Evolutionary conservation across 2,888 invertebrate genomes (phyloP), one percentile per base, ranked within the genome.

Genomic region (Drosophila maculinotata): DNA sequence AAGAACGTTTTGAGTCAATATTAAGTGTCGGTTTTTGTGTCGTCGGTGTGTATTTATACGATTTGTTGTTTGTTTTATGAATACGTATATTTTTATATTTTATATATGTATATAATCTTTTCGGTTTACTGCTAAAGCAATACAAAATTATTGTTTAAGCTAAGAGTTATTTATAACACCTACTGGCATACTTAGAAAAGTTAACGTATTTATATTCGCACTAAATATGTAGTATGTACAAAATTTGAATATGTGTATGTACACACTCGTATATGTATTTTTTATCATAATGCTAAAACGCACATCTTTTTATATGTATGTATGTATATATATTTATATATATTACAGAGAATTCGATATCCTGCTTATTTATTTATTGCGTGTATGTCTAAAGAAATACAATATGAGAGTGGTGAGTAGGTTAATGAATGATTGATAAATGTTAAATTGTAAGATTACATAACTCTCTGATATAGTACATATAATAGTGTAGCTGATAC

Each of bases 231-330:
- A 82, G 35, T 82, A 85, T 72, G 45, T 79, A 79, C 79, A 82
- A 62, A 54, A 36, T 52, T 39, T 54, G 39, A 62, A 44, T 51
- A 20, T 59, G 31, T 63, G n/a, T 60, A 59, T 63, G 28, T 63
- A 62, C 49, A 67, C 28, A 38, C 23, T 41, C n/a, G 41, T 49
- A 28, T 45, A 38, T 56, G 48, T 31, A 47, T 41, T 36, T 38
- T 42, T 59, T 17, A 20, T 48, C 26, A 47, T 49, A 69, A 86
- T 79, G 86, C 86, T 85, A 82, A 82, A 85, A 80, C 83, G 83
- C 76, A 85, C 76, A 51, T 60, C 62, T 45, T 65, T 54, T 51
- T 48, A 49, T 54, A 52, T 58, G 28, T 28, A 8, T 47, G 14
- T 26, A 14, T 8, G n/a, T 25, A 28, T 12, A 17, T 17, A 17